Evolutionary conservation across 1,140 invertebrate species (phyloP), one percentile per base, ranked within the genome.

Genomic region (Lasioglossum baleicum): DNA sequence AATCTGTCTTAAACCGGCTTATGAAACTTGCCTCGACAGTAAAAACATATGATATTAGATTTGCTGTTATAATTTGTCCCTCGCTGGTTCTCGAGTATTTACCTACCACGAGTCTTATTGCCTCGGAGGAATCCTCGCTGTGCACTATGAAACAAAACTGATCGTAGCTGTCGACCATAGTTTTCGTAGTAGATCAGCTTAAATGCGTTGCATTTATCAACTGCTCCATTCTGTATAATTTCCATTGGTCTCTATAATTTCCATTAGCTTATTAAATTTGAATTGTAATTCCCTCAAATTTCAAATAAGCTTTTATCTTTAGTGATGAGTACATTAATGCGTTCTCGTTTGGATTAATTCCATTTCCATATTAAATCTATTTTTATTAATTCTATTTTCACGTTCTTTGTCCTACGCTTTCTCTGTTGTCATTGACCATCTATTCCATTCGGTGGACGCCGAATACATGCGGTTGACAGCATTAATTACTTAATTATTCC

Each of bases 401-500:
- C 20, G 40, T 8, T 22, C 17, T 2, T 44, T 17, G 20, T 15
- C 8, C 26, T 42, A 35, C 15, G 20, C 42, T 10, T 66, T 40
- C 15, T 66, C n/a, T n/a, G n/a, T 44, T 11, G 44, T 66, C 40
- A 66, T 66, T 44, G 11, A n/a, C 22, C 15, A 67, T 48, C 11
- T 70, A 66, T 80, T 66, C n/a, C 44, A 2, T 22, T 40, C 10
- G 3, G 35, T 44, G 10, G 20, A 48, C 40, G 26, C 22, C 42
- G 58, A 56, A 67, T 22, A 17, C 22, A n/a, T 69, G 77, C 56
- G 2, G 7, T 3, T 76, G 82, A 65, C 72, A 69, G 61, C 75
- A 85, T 82, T 85, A 85, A 85, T 85, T 78, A 82, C 70, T 53
- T 63, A 63, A 61, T 71, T 74, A 40, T 71, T 70, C 42, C 53